Base-by-base conservation (phyloP, 2,888 invertebrate genomes). In the Pomacea canaliculata region DNA sequence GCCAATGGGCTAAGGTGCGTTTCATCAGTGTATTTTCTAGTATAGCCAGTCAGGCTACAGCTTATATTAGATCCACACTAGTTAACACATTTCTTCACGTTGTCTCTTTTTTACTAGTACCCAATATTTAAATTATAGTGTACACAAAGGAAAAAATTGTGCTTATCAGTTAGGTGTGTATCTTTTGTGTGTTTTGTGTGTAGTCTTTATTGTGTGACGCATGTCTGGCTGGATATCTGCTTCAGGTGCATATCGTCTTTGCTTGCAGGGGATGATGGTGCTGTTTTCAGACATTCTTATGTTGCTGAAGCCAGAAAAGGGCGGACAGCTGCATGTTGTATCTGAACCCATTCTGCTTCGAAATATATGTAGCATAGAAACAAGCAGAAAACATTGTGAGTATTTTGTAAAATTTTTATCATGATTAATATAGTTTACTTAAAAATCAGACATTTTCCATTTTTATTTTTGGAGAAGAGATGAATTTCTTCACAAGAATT, bases 281-380 rank as follows among this genome's bases (percentile, higher is more conserved):
- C 80, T 90, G 62, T 85, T 89, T 79, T 86, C 86, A 9, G 89
- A 90, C 83, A 78, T 89, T 48, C 77, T 90, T 18, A 78, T 90
- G 37, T 79, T 86, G 75, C 85, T 85, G 12, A 83, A 82, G 65
- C 77, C 78, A 66, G 85, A 86, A n/a, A 73, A 78, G 49, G 85
- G 86, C 75, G 85, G 85, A 46, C 80, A 78, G 66, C 82, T 88
- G 16, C 76, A 79, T 18, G 88, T 89, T 27, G 27, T 86, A 0
- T 82, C 85, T n/a, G 83, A 85, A 67, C 89, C 89, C 5, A 78
- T 87, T 37, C 73, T 80, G 62, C 81, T 90, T 3, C 79, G 80
- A 37, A 85, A 86, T 73, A 73, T 90, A 9, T 78, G 79, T 51
- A 85, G 83, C n/a, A 82, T 88, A 70, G 86, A 86, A 68, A 80